Base-by-base conservation (phyloP, 2,797 vertebrate species). In the Pygocentrus nattereri region DNA sequence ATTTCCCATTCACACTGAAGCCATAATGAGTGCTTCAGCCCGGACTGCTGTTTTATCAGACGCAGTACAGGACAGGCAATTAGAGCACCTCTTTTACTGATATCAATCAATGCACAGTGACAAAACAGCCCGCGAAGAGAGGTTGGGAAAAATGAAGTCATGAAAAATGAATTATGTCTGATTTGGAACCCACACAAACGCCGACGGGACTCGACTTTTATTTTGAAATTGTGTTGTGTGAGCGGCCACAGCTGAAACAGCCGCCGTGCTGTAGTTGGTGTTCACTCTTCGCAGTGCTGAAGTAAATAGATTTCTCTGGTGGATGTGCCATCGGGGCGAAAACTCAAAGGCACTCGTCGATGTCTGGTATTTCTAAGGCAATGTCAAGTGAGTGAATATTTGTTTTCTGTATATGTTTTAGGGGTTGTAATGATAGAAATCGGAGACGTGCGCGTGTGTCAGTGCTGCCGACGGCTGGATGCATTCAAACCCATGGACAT, bases 341-440 rank as follows among this genome's bases (percentile, higher is more conserved):
- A 19, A 58, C n/a, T 58, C 25, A 34, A 7, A 50, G 10, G 16
- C 8, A 3, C 23, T n/a, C 13, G 27, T 77, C 30, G 8, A 95
- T 95, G 94, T 90, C 91, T 7, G 49, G 81, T 16, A 59, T 92
- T 38, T 34, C 83, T 0, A 94, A 85, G 85, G 87, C 88, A 0
- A 95, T 95, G 94, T 91, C 93, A 11, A 94, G 95, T 95, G 86
- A 92, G 95, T 94, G 34, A 62, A 47, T 31, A 5, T 7, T 4
- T 1, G 4, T 68, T 52, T 68, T 19, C 44, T 44, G 5, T 38
- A 23, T 30, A 68, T 74, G 2, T 30, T 2, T 21, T 41, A 16
- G 1, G 23, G 27, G 27, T 15, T 31, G 31, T 34, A 21, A 2
- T 21, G 27, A 4, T 44, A 64, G 3, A 10, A 59, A 13, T 74